These are phyloP conservation scores for Phocides pigmalion DNA, from an alignment of 1,140 invertebrate species.

Conservation along the genomic window DNA sequence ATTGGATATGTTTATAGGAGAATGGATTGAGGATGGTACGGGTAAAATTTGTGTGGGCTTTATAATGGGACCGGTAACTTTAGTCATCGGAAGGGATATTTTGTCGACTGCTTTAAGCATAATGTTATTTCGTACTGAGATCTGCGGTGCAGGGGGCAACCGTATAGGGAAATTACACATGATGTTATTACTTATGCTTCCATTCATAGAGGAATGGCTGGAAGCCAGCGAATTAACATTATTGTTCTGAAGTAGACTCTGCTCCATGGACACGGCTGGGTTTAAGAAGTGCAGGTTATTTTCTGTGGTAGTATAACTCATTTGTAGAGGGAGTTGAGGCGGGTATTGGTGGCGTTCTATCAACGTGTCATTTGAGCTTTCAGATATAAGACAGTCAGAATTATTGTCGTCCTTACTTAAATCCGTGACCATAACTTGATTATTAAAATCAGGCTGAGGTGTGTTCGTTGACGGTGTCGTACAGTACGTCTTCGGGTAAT, in stretches of 20 bases:
- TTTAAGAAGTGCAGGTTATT: constrained; percentile 67
- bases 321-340: constrained; percentile 58
- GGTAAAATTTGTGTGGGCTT: constrained; percentile 75
- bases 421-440: constrained; percentile 59
- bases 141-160: constrained; percentile 56
- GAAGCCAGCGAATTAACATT: constrained; percentile 60
- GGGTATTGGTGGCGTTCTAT: constrained; percentile 62
- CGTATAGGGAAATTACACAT: constrained; percentile 77
- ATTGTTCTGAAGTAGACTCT: constrained; percentile 58
- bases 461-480: constrained; percentile 45
- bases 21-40: constrained; percentile 69
- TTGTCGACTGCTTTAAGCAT: constrained; percentile 71
- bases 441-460: constrained; percentile 49
- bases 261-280: constrained; percentile 63
- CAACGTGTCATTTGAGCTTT: constrained; percentile 60
- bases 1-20: constrained; percentile 60
- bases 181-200: constrained; percentile 65
- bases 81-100: constrained; percentile 63
- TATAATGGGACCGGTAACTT: constrained; percentile 72
- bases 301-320: constrained; percentile 56
- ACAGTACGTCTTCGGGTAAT: constrained; percentile 66
- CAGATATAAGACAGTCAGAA: constrained; percentile 70
- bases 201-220: constrained; percentile 55
- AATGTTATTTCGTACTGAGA: constrained; percentile 65
- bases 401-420: constrained; percentile 75